Evolutionary conservation across 2,888 invertebrate genomes (phyloP).

Genomic region (Phytoseiulus persimilis): DNA sequence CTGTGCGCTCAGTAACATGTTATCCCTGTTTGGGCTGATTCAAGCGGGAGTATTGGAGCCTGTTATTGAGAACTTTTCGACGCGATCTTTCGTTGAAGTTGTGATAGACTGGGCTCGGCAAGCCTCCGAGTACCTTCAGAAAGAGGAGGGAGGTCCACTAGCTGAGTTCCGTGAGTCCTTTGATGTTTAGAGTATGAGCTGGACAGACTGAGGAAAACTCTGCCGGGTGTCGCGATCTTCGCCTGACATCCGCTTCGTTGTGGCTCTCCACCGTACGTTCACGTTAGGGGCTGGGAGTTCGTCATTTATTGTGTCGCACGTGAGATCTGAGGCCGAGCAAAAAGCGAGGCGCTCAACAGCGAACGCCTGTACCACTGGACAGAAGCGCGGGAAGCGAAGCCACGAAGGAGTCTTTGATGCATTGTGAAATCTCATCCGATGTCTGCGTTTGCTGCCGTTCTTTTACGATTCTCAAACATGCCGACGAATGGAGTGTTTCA

Average conservation of each 20-base stretch:
- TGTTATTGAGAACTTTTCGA: neutral
- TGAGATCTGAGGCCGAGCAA: no score
- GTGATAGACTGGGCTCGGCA: constrained; percentile 18
- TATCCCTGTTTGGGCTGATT: neutral
- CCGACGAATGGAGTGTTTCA: neutral
- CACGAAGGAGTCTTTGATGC: neutral
- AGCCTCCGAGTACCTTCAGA: neutral
- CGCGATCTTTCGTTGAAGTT: neutral
- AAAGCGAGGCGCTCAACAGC: no score
- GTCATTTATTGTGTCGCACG: no score
- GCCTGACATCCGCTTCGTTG: no score
- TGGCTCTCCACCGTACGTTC: no score
- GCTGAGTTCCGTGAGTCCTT: constrained; percentile 29
- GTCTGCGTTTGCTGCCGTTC: neutral
- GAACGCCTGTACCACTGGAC: no score
- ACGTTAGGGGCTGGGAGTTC: no score
- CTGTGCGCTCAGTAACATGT: neutral
- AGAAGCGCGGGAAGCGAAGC: neutral
- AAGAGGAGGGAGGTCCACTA: constrained; percentile 13
- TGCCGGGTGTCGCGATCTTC: no score
- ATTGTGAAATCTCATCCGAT: neutral
- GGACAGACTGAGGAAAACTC: neutral
- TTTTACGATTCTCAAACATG: neutral
- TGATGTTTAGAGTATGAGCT: neutral
- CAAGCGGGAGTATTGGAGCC: neutral